phyloP scores from a whole-genome alignment of 2,888 invertebrate genomes.

The Mantis religiosa region DNA sequence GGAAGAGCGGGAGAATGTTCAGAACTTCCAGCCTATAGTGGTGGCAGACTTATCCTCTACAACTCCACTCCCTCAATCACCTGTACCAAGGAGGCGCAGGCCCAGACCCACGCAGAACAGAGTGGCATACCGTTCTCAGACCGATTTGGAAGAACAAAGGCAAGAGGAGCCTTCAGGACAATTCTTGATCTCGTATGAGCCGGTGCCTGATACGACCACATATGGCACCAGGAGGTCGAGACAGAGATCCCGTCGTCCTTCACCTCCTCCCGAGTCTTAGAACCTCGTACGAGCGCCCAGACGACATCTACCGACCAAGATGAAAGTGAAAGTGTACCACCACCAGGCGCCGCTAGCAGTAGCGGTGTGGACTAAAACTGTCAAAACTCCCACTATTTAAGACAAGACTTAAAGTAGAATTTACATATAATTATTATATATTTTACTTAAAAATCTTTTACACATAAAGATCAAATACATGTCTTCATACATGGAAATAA shows the following conservation, averaged over 20 bases:
- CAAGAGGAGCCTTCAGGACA: neutral
- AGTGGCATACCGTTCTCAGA: neutral
- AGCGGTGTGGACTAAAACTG: too few relatives aligned
- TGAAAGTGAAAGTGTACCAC: too few relatives aligned
- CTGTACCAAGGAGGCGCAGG: neutral
- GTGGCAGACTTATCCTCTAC: slow-evolving; percentile 11
- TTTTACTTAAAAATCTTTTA: too few relatives aligned
- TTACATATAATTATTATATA: too few relatives aligned
- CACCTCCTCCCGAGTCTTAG: slow-evolving; percentile 1
- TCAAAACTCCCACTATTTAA: too few relatives aligned
- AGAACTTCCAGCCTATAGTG: slow-evolving; percentile 6
- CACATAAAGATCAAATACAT: too few relatives aligned
- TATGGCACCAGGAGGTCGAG: slow-evolving; percentile 1
- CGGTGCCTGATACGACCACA: slow-evolving; percentile 12
- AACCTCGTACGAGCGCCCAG: neutral
- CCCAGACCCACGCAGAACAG: neutral
- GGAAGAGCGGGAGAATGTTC: neutral
- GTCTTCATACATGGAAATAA: too few relatives aligned
- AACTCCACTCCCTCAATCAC: neutral
- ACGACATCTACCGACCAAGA: too few relatives aligned
- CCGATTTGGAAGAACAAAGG: neutral
- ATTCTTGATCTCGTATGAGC: slow-evolving; percentile 10
- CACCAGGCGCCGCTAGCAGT: too few relatives aligned
- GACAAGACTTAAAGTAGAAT: too few relatives aligned
- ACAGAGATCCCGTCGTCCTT: slow-evolving; percentile 3